Conservation (phyloP, 1,140 invertebrate species). For the Heliconius melpomene region DNA sequence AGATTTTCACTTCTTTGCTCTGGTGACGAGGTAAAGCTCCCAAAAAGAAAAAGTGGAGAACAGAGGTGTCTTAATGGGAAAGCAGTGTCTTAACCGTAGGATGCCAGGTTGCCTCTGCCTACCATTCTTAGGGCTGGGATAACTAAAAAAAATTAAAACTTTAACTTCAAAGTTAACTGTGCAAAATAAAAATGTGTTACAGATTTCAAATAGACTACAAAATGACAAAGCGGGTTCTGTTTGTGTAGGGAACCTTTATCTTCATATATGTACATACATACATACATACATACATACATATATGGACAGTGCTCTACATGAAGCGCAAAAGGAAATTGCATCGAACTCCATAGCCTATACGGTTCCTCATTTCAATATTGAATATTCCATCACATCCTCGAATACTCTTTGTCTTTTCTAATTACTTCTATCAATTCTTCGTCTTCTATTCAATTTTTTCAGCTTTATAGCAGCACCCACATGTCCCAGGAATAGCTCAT, state of each 20-base stretch:
- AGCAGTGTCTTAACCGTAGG: too few relatives aligned
- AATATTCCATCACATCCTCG: background rate
- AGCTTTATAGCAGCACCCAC: too few relatives aligned
- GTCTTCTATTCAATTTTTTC: too few relatives aligned
- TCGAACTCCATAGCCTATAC: slow-evolving; percentile 3
- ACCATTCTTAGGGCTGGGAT: background rate
- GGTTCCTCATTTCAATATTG: slow-evolving; percentile 13
- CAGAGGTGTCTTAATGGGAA: too few relatives aligned
- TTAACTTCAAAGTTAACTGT: too few relatives aligned
- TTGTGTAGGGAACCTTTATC: background rate
- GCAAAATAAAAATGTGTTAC: background rate
- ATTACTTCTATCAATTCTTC: too few relatives aligned
- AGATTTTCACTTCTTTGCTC: too few relatives aligned
- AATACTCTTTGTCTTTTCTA: background rate
- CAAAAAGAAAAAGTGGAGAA: too few relatives aligned
- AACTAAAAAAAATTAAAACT: too few relatives aligned
- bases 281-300: background rate
- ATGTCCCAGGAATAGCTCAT: too few relatives aligned
- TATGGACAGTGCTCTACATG: too few relatives aligned
- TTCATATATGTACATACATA: background rate
- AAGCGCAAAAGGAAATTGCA: slow-evolving; percentile 28
- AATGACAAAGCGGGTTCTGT: background rate
- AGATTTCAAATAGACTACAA: background rate
- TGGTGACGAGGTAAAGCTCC: too few relatives aligned
- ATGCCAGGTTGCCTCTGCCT: background rate